Conservation (phyloP, 2,113 vertebrate genomes). For the Polypterus bichir region DNA sequence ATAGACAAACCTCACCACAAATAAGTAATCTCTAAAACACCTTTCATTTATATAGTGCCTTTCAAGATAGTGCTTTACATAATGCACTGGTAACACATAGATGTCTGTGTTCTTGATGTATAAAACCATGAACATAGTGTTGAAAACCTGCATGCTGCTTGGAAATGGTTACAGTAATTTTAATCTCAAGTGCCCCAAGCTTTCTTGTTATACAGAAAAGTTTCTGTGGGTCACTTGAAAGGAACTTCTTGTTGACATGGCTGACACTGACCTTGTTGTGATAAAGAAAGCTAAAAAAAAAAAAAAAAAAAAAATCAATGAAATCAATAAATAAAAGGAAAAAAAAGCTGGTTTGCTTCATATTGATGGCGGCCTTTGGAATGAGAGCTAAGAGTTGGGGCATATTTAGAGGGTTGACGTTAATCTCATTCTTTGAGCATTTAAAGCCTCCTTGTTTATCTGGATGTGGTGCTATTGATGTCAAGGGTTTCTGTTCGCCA, state of each 20-base stretch:
- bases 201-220: no score
- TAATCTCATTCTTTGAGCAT: constrained; percentile 49
- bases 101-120: no score
- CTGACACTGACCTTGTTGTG: not conserved
- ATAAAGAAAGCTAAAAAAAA: constrained; percentile 1
- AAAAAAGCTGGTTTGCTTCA: not conserved
- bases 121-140: no score
- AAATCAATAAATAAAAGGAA: constrained; percentile 4
- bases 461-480: constrained; percentile 63
- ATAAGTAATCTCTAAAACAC: no score
- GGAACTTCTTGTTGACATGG: not conserved
- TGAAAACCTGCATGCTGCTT: no score
- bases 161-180: no score
- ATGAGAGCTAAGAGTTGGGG: constrained; percentile 36
- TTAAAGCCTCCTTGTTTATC: constrained; percentile 58
- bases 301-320: constrained; percentile 13
- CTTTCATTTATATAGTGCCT: no score
- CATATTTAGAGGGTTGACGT: constrained; percentile 30
- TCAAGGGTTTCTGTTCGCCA: constrained; percentile 46
- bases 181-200: no score
- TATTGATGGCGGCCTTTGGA: constrained; percentile 20
- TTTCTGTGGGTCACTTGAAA: no score
- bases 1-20: no score
- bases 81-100: no score
- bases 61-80: no score